These are phyloP conservation scores for Uria lomvia DNA, from an alignment of 2,113 vertebrate genomes.

Conservation along the genomic window DNA sequence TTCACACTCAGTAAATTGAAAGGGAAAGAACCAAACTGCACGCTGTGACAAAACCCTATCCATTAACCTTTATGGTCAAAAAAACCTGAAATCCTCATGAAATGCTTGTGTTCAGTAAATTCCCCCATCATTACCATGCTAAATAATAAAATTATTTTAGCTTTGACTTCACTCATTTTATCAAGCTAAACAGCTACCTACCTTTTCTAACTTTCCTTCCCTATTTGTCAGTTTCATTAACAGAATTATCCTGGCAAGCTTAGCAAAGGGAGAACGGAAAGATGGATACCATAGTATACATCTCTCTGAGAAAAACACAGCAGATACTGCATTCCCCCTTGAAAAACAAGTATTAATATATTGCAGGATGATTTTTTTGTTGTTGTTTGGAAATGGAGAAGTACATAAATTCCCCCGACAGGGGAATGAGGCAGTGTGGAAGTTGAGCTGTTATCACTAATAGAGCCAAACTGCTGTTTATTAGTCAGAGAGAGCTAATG, in stretches of 20 bases:
- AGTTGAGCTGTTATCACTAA: not conserved
- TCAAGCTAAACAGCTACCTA: not conserved
- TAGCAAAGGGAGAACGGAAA: not conserved
- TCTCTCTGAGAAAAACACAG: not conserved
- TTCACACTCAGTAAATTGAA: not conserved
- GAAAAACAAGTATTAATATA: not conserved
- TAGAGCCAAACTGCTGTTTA: not conserved
- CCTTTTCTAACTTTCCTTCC: not conserved
- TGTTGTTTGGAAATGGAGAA: not conserved
- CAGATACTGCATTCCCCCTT: not conserved
- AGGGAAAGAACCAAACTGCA: not conserved
- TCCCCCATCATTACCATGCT: not conserved
- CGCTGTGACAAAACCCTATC: not conserved
- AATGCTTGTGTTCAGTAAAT: not conserved
- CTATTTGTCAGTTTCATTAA: not conserved
- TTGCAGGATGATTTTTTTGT: not conserved
- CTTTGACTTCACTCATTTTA: not conserved
- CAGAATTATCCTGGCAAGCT: not conserved
- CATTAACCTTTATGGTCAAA: not conserved
- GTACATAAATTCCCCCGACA: not conserved
- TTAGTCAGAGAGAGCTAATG: not conserved
- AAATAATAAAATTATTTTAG: not conserved
- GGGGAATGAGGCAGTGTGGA: not conserved
- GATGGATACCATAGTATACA: not conserved
- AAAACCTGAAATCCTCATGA: not conserved